Percentiles rank a stretch among this genome's conserved stretches.
Conservation (phyloP, 2,113 vertebrate genomes). For the Corydoras sp. region DNA sequence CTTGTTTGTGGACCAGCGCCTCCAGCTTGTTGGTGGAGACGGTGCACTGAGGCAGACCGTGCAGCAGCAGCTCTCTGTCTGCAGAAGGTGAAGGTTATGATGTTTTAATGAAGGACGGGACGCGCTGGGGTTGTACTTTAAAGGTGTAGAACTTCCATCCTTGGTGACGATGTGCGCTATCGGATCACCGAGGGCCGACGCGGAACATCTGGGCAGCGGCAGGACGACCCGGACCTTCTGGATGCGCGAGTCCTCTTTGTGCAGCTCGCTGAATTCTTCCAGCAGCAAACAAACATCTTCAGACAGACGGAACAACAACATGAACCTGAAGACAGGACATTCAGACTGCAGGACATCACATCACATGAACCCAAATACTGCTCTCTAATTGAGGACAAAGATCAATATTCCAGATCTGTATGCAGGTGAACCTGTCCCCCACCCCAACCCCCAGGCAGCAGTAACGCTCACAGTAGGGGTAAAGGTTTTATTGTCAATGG, state of each 20-base stretch:
- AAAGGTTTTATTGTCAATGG: too few species aligned
- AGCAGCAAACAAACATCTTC: constrained; percentile 76
- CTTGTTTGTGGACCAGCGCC: constrained; percentile 67
- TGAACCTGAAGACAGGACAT: neutral
- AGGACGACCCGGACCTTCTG: constrained; percentile 76
- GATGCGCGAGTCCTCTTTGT: constrained; percentile 59
- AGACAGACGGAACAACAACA: neutral
- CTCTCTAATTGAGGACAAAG: too few species aligned
- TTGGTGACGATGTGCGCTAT: constrained; percentile 79
- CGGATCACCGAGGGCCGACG: constrained; percentile 76
- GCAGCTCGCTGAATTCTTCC: constrained; percentile 69
- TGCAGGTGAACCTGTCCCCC: too few species aligned
- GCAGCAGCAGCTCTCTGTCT: constrained; percentile 80
- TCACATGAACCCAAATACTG: neutral
- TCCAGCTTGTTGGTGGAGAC: constrained; percentile 70
- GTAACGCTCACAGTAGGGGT: too few species aligned
- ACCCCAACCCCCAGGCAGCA: too few species aligned
- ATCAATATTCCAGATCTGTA: too few species aligned
- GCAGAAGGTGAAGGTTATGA: constrained; percentile 9
- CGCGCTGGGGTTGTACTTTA: neutral
- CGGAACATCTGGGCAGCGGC: constrained; percentile 79
- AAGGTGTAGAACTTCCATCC: constrained; percentile 68
- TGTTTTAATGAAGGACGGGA: neutral
- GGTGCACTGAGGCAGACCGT: constrained; percentile 71
- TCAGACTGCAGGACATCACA: neutral